A percentile compares a stretch with the other conserved stretches of the same genome.
Conservation (phyloP, 1,140 invertebrate genomes). For the Brachionus manjavacas region DNA sequence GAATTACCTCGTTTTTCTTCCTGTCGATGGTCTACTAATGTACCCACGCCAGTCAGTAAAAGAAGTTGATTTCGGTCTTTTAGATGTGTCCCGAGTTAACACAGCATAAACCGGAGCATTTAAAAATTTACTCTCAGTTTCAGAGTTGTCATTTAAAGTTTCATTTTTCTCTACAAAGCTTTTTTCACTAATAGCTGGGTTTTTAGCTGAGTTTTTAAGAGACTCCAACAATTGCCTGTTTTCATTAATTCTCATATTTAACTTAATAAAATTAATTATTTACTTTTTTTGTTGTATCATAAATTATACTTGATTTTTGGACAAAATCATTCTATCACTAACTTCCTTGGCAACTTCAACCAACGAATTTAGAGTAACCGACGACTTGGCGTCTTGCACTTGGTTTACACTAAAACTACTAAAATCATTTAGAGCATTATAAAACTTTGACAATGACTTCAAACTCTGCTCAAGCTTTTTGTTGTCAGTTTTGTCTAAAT, state of each 20-base stretch:
- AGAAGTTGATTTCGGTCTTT: constrained; percentile 32
- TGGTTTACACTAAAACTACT: neutral
- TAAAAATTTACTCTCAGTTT: neutral
- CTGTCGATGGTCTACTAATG: constrained; percentile 21
- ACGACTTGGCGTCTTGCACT: neutral
- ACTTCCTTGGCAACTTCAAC: constrained; percentile 28
- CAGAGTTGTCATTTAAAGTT: neutral
- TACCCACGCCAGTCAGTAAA: constrained; percentile 37
- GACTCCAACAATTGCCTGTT: constrained; percentile 16
- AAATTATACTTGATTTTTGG: constrained; percentile 25
- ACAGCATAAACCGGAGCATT: constrained; percentile 11
- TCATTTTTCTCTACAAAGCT: neutral
- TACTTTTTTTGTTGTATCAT: neutral
- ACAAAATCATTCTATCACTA: constrained; percentile 25
- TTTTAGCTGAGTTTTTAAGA: neutral
- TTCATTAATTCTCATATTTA: constrained; percentile 22
- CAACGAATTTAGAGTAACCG: constrained; percentile 14
- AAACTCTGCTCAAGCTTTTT: neutral
- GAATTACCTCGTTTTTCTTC: neutral
- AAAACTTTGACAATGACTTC: constrained; percentile 37
- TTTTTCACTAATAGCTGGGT: neutral
- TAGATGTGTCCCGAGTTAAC: neutral
- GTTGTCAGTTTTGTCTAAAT: neutral
- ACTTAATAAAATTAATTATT: neutral
- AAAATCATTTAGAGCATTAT: neutral